phyloP scores from a whole-genome alignment of 1,140 invertebrate species.

The Leptinotarsa undecemlineata region DNA sequence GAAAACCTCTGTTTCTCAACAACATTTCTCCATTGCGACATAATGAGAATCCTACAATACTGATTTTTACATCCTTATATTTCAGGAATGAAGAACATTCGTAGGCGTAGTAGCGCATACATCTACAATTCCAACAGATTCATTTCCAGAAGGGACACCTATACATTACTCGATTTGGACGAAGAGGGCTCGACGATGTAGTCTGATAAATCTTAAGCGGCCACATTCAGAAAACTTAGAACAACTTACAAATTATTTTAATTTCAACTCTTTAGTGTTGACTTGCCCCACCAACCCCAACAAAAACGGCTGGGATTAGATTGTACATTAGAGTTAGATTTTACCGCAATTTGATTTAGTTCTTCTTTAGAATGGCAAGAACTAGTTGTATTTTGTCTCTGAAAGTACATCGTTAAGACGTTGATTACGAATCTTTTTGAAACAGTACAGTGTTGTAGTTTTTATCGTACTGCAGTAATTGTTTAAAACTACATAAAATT shows the following conservation, averaged over 20 bases:
- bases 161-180: conserved; percentile 43
- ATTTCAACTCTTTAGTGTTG: background rate
- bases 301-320: conserved; percentile 15
- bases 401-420: too few relatives aligned
- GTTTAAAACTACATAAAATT: too few relatives aligned
- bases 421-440: too few relatives aligned
- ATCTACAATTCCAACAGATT: conserved; percentile 36
- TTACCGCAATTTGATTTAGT: background rate
- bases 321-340: conserved; percentile 5
- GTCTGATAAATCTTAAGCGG: conserved; percentile 8
- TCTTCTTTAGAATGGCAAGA: background rate
- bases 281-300: conserved; percentile 1
- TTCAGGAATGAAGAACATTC: conserved; percentile 65
- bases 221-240: background rate
- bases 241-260: background rate
- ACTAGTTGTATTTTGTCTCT: too few relatives aligned
- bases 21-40: too few relatives aligned
- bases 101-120: conserved; percentile 52
- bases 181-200: conserved; percentile 36
- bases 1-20: too few relatives aligned
- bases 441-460: too few relatives aligned
- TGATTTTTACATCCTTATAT: background rate
- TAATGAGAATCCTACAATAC: too few relatives aligned
- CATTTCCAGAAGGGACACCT: conserved; percentile 41
- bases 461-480: too few relatives aligned